Conservation (phyloP, 2,888 invertebrate species). For the Sericinus montela region DNA sequence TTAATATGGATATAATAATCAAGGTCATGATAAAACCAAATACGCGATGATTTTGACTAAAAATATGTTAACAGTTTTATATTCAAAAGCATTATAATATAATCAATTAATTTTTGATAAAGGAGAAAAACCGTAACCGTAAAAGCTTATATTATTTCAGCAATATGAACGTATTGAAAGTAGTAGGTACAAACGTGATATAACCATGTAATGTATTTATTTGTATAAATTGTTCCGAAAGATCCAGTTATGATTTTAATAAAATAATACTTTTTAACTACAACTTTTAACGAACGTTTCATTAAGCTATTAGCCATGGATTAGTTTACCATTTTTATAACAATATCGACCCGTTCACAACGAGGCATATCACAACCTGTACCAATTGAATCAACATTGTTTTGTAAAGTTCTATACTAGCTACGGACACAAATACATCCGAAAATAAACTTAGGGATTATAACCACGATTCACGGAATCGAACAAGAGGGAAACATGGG, state of each 20-base stretch:
- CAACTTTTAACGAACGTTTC: slow-evolving; percentile 75
- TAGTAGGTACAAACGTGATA: slow-evolving; percentile 63
- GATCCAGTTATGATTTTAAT: slow-evolving; percentile 67
- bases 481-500: slow-evolving; percentile 73
- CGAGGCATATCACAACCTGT: slow-evolving; percentile 79
- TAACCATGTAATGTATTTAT: slow-evolving; percentile 59
- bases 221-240: slow-evolving; percentile 73
- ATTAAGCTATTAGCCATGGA: slow-evolving; percentile 76
- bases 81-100: slow-evolving; percentile 39
- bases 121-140: slow-evolving; percentile 42
- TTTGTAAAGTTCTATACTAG: slow-evolving; percentile 78
- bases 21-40: slow-evolving; percentile 6
- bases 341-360: slow-evolving; percentile 79
- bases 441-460: slow-evolving; percentile 75
- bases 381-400: slow-evolving; percentile 79
- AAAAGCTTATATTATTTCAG: slow-evolving; percentile 57
- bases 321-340: slow-evolving; percentile 73
- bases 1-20: slow-evolving; percentile 12
- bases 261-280: slow-evolving; percentile 75
- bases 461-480: slow-evolving; percentile 78
- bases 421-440: slow-evolving; percentile 75
- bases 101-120: slow-evolving; percentile 42
- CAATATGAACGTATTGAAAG: slow-evolving; percentile 58
- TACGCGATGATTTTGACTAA: slow-evolving; percentile 12
- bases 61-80: slow-evolving; percentile 19